Percentiles rank a stretch among this genome's conserved stretches.
These are phyloP conservation scores for Coryphaenoides rupestris DNA, from an alignment of 2,113 vertebrate genomes.

Conservation along the genomic window DNA sequence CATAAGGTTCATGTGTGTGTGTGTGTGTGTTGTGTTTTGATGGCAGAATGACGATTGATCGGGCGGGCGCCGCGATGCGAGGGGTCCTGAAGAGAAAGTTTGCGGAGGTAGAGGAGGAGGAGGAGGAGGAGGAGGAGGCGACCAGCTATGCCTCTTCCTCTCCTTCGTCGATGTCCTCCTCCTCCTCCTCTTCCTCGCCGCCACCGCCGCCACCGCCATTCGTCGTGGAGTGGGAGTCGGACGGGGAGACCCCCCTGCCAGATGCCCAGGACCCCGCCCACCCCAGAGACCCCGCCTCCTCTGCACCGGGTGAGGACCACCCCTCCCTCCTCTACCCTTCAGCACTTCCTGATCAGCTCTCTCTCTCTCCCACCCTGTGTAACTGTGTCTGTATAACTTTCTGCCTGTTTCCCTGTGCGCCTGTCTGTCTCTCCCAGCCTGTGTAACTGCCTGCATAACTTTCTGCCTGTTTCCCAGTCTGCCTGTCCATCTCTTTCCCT, in stretches of 20 bases:
- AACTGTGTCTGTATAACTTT: not conserved
- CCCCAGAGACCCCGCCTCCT: slow-evolving; percentile 41
- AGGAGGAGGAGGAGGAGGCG: slow-evolving; percentile 80
- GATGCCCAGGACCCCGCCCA: slow-evolving; percentile 34
- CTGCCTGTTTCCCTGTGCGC: not conserved
- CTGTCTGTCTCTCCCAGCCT: not conserved
- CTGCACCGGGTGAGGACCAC: slow-evolving; percentile 77
- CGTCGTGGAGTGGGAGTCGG: slow-evolving; percentile 78
- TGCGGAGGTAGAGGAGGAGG: slow-evolving; percentile 79
- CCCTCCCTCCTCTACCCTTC: no score
- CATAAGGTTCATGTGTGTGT: no score
- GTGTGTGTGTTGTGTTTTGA: no score
- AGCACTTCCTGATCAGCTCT: not conserved
- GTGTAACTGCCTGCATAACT: not conserved
- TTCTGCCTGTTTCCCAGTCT: no score
- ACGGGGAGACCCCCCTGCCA: slow-evolving; percentile 66
- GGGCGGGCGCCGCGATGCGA: slow-evolving; percentile 73
- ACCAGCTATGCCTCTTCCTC: slow-evolving; percentile 73
- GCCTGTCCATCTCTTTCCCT: not conserved
- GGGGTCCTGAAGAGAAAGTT: slow-evolving; percentile 87
- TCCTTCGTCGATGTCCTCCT: slow-evolving; percentile 72
- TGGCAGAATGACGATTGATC: slow-evolving; percentile 61
- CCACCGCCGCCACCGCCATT: no score
- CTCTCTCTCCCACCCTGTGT: not conserved
- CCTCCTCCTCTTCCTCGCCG: no score